A percentile compares a stretch with the other conserved stretches of the same genome.
Conservation (phyloP, 1,140 invertebrate genomes). For the Drosophila nigromelanica region DNA sequence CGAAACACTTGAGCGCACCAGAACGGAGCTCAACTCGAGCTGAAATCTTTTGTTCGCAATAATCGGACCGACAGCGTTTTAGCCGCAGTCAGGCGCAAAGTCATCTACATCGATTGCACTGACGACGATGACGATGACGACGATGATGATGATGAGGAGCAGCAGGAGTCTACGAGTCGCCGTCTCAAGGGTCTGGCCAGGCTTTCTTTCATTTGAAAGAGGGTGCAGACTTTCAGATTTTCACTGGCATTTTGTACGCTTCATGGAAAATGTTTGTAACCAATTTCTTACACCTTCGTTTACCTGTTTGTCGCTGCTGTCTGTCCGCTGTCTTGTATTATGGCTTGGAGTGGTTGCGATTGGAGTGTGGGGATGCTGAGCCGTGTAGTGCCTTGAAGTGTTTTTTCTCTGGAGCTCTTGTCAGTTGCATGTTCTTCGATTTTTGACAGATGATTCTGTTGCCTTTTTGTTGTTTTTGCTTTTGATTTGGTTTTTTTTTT, state of each 20-base stretch:
- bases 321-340: background rate
- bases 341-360: constrained; percentile 1
- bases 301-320: constrained; percentile 49
- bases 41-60: constrained; percentile 36
- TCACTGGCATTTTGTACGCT: constrained; percentile 75
- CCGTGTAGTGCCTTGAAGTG: constrained; percentile 60
- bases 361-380: constrained; percentile 10
- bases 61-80: constrained; percentile 37
- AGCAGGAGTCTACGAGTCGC: constrained; percentile 56
- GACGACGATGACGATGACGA: constrained; percentile 44
- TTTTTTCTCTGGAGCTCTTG: constrained; percentile 53
- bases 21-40: constrained; percentile 6
- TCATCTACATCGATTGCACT: constrained; percentile 37
- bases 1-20: constrained; percentile 57
- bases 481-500: constrained; percentile 4
- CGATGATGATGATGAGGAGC: constrained; percentile 42
- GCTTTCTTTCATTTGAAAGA: constrained; percentile 55
- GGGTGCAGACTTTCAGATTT: constrained; percentile 53
- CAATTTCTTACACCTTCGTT: constrained; percentile 77
- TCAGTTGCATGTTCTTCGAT: constrained; percentile 77
- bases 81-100: constrained; percentile 56
- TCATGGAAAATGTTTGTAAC: constrained; percentile 71
- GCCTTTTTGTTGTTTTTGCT: background rate
- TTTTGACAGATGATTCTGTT: constrained; percentile 78
- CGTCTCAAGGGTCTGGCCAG: constrained; percentile 50